Evolutionary conservation across 2,113 vertebrate genomes (phyloP).

Genomic region (Pan paniscus): DNA sequence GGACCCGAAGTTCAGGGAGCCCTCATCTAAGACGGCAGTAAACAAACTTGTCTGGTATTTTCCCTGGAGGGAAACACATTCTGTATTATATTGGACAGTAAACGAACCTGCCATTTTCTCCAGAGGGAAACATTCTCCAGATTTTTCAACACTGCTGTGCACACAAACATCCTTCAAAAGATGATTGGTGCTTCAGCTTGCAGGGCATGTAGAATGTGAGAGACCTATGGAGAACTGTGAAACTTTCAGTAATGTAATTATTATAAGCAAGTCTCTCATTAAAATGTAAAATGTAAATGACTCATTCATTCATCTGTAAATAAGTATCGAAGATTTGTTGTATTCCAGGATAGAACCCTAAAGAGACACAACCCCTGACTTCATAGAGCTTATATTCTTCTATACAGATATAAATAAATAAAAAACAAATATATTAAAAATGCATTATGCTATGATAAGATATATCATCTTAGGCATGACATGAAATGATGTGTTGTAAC

Average conservation of each 20-base stretch:
- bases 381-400: neutral
- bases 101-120: neutral
- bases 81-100: neutral
- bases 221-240: neutral
- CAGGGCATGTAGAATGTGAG: neutral
- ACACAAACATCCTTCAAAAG: neutral
- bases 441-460: neutral
- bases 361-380: neutral
- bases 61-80: neutral
- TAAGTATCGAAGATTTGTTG: neutral
- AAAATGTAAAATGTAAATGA: neutral
- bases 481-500: neutral
- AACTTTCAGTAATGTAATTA: neutral
- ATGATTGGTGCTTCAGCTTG: neutral
- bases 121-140: neutral
- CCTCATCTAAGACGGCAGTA: neutral
- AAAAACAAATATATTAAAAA: neutral
- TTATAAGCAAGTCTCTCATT: neutral
- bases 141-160: neutral
- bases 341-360: neutral
- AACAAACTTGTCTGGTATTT: neutral
- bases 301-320: neutral
- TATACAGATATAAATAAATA: neutral
- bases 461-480: too few relatives aligned
- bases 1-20: neutral